These are phyloP conservation scores for Apis laboriosa DNA, from an alignment of 1,140 invertebrate genomes.

Conservation along the genomic window DNA sequence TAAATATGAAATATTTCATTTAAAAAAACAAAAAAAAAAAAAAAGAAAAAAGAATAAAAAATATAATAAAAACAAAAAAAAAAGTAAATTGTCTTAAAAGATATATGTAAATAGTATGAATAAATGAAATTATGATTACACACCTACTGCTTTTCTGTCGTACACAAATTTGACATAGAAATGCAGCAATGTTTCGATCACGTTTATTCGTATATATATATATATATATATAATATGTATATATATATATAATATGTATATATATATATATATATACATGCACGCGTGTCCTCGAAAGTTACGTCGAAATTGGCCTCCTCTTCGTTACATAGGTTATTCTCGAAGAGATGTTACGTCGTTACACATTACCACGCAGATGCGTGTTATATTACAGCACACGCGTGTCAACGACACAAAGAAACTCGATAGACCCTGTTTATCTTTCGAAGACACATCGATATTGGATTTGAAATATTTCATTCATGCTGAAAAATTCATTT, in stretches of 20 bases:
- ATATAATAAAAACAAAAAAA: background rate
- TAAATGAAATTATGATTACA: conserved; percentile 14
- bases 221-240: background rate
- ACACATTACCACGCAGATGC: conserved; percentile 37
- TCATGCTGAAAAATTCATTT: background rate
- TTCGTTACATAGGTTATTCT: conserved; percentile 42
- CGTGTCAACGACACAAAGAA: conserved; percentile 58
- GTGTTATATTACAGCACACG: conserved; percentile 37
- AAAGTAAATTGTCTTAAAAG: background rate
- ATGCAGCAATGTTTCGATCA: conserved; percentile 16
- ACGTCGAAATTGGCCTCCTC: conserved; percentile 40
- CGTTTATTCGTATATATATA: too few relatives aligned
- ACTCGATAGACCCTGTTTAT: background rate
- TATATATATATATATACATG: background rate
- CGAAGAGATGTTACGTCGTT: conserved; percentile 43
- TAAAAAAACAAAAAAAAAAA: too few relatives aligned
- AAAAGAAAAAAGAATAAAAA: too few relatives aligned
- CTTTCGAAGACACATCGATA: conserved; percentile 11
- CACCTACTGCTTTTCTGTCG: background rate
- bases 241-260: background rate
- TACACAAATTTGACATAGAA: conserved; percentile 8
- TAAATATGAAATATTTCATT: background rate
- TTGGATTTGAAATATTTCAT: background rate
- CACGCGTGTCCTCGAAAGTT: conserved; percentile 28
- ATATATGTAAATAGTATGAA: background rate